Conservation (phyloP, 37 sponge, comb jelly and placozoan genomes). For the Oscarella lobularis region DNA sequence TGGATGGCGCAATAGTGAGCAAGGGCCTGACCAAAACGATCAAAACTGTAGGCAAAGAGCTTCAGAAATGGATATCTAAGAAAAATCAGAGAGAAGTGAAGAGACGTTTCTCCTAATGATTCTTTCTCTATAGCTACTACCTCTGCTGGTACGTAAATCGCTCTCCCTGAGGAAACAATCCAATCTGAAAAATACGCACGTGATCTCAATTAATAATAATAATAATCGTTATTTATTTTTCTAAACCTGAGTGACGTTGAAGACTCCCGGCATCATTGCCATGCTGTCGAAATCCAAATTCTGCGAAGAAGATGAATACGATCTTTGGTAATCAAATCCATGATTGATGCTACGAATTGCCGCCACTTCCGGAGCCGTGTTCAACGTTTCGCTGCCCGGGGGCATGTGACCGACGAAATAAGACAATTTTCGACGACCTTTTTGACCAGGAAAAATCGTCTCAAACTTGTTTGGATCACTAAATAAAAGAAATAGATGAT, state of each 20-base stretch:
- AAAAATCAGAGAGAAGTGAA: no score
- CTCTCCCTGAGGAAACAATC: constrained; percentile 1
- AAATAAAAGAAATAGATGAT: neutral
- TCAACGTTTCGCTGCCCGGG: neutral
- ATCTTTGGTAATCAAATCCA: neutral
- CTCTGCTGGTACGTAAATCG: neutral
- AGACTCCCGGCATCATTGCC: constrained; percentile 2
- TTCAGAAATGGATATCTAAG: neutral
- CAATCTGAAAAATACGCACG: neutral
- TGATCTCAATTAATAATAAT: neutral
- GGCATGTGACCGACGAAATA: neutral
- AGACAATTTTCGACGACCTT: neutral
- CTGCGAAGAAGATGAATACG: neutral
- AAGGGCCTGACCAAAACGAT: constrained; percentile 1
- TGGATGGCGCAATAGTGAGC: neutral
- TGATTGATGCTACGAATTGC: neutral
- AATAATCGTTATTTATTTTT: neutral
- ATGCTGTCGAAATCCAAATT: neutral
- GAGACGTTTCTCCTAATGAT: no score
- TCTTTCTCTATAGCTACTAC: no score
- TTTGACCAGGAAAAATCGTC: neutral
- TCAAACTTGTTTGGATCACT: neutral
- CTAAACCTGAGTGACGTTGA: neutral
- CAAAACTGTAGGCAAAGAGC: neutral
- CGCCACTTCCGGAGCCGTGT: neutral